A percentile compares a stretch with the other conserved stretches of the same genome.
phyloP scores from a whole-genome alignment of 2,888 invertebrate species.

The Epistrophella euchroma region DNA sequence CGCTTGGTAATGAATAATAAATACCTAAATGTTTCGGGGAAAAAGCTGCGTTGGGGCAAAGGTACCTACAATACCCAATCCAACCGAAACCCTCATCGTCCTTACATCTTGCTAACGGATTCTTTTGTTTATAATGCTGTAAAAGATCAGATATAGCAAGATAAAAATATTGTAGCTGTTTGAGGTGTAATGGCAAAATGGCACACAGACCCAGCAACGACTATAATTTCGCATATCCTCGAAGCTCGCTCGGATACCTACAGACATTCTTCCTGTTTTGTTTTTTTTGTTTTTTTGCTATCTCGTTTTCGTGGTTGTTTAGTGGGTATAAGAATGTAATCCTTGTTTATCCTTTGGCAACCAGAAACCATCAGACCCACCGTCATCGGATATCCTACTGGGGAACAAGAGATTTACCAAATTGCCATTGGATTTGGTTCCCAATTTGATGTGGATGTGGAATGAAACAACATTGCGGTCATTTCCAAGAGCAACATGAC shows the following conservation, averaged over 20 bases:
- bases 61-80: neutral
- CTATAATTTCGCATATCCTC: conserved; percentile 17
- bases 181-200: conserved; percentile 11
- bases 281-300: neutral
- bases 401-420: conserved; percentile 34
- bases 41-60: conserved; percentile 29
- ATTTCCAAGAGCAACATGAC: conserved; percentile 24
- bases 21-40: conserved; percentile 64
- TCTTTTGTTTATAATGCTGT: conserved; percentile 33
- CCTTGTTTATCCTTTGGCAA: conserved; percentile 32
- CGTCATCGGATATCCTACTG: conserved; percentile 38
- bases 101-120: conserved; percentile 18
- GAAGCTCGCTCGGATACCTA: neutral
- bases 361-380: conserved; percentile 3
- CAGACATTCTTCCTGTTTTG: neutral
- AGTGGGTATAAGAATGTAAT: conserved; percentile 33
- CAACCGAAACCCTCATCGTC: neutral
- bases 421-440: conserved; percentile 41
- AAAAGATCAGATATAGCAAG: conserved; percentile 3
- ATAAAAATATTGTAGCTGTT: conserved; percentile 18
- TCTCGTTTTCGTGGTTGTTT: conserved; percentile 23
- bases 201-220: neutral
- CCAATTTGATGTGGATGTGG: conserved; percentile 16
- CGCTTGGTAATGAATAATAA: conserved; percentile 71
- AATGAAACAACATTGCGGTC: conserved; percentile 22